These are phyloP conservation scores for Ceuthmochares aereus DNA, from an alignment of 2,113 vertebrate genomes.

Conservation along the genomic window DNA sequence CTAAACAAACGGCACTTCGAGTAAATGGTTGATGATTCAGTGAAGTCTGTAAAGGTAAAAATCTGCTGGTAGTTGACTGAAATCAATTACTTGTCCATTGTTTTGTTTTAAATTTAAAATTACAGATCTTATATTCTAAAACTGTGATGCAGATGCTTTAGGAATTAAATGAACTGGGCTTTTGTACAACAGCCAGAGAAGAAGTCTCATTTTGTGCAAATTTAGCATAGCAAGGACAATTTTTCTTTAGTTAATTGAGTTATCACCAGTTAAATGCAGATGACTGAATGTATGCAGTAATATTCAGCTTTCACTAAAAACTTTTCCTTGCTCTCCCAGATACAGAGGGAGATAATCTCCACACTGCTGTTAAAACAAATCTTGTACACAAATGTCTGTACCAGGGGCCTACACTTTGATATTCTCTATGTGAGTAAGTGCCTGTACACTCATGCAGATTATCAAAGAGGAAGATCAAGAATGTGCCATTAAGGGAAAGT, in stretches of 20 bases:
- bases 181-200: background rate
- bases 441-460: fast-evolving
- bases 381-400: background rate
- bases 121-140: background rate
- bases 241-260: background rate
- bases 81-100: constrained; percentile 17
- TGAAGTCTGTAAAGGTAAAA: background rate
- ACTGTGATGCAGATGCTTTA: background rate
- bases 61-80: background rate
- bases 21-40: background rate
- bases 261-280: background rate
- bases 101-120: background rate
- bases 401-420: fast-evolving
- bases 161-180: background rate
- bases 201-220: background rate
- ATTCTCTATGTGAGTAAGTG: background rate
- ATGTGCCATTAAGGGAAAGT: background rate
- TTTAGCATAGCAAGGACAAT: background rate
- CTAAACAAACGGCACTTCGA: background rate
- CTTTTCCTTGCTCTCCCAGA: background rate
- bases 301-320: background rate
- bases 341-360: background rate
- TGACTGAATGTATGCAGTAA: background rate
- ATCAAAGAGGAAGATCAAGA: background rate
- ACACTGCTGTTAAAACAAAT: too few species aligned